Conservation (phyloP, 2,113 vertebrate species). For the Heptranchias perlo region DNA sequence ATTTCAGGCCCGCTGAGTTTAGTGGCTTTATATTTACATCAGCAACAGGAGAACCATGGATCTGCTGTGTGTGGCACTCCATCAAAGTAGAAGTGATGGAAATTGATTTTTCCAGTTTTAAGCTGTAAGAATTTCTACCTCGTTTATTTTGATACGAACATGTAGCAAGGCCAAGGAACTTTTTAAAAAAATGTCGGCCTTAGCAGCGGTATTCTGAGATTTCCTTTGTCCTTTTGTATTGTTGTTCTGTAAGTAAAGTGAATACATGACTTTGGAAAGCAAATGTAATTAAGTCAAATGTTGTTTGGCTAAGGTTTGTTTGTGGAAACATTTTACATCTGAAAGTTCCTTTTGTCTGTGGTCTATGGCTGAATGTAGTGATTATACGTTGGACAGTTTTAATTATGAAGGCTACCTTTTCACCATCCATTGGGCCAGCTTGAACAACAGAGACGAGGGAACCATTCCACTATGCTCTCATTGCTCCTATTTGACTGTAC, state of each 20-base stretch:
- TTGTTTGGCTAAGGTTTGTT: neutral
- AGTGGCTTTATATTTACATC: neutral
- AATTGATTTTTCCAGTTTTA: neutral
- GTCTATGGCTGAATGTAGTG: neutral
- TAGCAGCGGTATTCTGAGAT: neutral
- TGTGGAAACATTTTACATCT: neutral
- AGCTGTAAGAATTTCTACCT: neutral
- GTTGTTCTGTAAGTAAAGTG: neutral
- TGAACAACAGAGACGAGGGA: neutral
- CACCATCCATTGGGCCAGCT: neutral
- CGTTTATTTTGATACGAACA: neutral
- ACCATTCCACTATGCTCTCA: neutral
- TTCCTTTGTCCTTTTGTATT: neutral
- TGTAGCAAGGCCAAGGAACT: neutral
- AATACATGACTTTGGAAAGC: neutral
- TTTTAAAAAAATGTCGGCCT: neutral
- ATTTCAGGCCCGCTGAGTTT: neutral
- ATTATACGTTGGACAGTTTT: neutral
- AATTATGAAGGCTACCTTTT: neutral
- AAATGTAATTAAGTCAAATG: slow-evolving; percentile 2
- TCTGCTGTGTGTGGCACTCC: neutral
- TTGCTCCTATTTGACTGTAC: neutral
- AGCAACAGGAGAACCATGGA: neutral
- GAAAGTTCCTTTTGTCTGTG: neutral
- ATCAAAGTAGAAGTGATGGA: neutral